These are phyloP conservation scores for Chaetodon trifascialis DNA, from an alignment of 2,113 vertebrate species.

Conservation along the genomic window DNA sequence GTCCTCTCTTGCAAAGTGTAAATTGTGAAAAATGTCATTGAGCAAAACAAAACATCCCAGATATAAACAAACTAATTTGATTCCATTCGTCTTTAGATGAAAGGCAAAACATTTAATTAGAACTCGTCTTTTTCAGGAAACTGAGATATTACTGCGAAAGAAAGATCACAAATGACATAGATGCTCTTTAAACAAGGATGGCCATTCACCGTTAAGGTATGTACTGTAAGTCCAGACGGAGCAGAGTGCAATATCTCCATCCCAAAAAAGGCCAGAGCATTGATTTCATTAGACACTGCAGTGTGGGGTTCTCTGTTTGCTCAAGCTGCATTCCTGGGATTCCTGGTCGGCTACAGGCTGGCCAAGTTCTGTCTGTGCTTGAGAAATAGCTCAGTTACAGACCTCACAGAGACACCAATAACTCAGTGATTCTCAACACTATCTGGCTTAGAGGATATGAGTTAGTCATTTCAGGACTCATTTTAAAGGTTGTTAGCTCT, in stretches of 20 bases:
- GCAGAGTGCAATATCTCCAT: constrained; percentile 26
- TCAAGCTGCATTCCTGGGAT: constrained; percentile 84
- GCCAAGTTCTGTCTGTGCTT: constrained; percentile 73
- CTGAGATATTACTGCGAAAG: background rate
- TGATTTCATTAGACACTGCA: constrained; percentile 78
- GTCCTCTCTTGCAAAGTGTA: background rate
- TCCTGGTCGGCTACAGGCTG: constrained; percentile 73
- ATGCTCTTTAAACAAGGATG: background rate
- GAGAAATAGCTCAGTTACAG: constrained; percentile 49
- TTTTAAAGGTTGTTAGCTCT: background rate
- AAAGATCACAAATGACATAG: background rate
- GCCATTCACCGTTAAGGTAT: constrained; percentile 14
- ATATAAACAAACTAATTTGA: background rate
- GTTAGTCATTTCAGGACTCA: constrained; percentile 1
- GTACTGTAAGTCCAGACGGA: constrained; percentile 40
- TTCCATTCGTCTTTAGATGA: background rate
- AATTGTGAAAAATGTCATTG: background rate
- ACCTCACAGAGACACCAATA: constrained; percentile 31
- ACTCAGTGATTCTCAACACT: constrained; percentile 28
- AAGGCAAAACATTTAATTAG: background rate
- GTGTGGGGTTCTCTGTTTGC: constrained; percentile 81
- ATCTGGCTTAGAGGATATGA: constrained; percentile 1
- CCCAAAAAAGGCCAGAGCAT: constrained; percentile 66
- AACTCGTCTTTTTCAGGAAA: background rate
- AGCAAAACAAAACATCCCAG: background rate